phyloP scores from a whole-genome alignment of 2,797 vertebrate species.

The Malurus splendens region DNA sequence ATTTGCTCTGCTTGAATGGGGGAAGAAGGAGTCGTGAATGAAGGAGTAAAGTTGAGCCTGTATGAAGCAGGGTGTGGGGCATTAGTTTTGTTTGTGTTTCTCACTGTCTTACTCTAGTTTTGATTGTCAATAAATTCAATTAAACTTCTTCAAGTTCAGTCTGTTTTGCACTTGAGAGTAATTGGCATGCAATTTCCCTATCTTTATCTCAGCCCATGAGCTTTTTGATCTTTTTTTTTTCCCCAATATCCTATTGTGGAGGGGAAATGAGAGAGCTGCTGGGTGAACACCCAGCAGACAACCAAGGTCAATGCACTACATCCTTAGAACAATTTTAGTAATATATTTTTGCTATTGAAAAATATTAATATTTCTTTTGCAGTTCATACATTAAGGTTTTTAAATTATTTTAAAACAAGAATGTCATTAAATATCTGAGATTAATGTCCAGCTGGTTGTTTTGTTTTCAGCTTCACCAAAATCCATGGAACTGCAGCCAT shows the following conservation, averaged over 20 bases:
- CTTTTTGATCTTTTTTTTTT: not conserved
- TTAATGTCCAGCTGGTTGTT: not conserved
- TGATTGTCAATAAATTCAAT: not conserved
- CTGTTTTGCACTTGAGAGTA: not conserved
- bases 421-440: not conserved
- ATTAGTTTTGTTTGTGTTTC: not conserved
- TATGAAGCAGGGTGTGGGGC: rapidly evolving
- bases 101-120: not conserved
- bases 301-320: not conserved
- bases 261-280: not conserved
- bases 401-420: not conserved
- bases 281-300: not conserved
- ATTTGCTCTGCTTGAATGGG: rapidly evolving
- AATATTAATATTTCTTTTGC: not conserved
- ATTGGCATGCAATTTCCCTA: not conserved
- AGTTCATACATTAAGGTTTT: not conserved
- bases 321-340: not conserved
- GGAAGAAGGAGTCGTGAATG: not conserved
- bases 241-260: not conserved
- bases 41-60: not conserved
- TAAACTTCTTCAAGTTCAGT: not conserved
- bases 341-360: not conserved
- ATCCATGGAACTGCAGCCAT: not conserved
- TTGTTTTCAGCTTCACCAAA: not conserved
- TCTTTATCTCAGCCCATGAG: not conserved